phyloP scores from a whole-genome alignment of 2,888 invertebrate genomes.

The Caenorhabditis macrosperma region DNA sequence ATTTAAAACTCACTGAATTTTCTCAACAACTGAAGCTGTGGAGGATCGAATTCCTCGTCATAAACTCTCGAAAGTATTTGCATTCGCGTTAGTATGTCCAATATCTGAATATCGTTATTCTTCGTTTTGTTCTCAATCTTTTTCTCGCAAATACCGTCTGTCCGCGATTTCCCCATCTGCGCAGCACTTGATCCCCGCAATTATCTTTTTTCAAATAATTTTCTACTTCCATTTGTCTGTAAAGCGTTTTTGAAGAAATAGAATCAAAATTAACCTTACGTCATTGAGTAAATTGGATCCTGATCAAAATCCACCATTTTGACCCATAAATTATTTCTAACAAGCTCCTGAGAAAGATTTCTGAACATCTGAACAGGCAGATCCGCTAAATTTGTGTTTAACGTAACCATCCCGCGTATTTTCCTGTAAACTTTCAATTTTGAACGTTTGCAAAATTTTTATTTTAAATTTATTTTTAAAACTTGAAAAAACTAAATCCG shows the following conservation, averaged over 20 bases:
- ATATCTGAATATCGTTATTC: conserved; percentile 28
- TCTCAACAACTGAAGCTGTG: conserved; percentile 75
- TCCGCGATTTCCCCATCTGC: conserved; percentile 80
- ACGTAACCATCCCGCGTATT: conserved; percentile 11
- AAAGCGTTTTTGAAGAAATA: conserved; percentile 1
- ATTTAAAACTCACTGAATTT: conserved; percentile 75
- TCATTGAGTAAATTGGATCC: conserved; percentile 68
- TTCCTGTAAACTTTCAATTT: neutral
- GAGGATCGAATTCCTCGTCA: conserved; percentile 69
- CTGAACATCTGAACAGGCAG: conserved; percentile 67
- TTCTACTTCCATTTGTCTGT: conserved; percentile 55
- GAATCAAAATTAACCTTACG: conserved; percentile 49
- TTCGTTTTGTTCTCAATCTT: neutral
- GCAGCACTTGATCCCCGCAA: conserved; percentile 77
- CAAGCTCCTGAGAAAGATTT: conserved; percentile 66
- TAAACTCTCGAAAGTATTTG: conserved; percentile 66
- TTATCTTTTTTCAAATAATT: conserved; percentile 63
- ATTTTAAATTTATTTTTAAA: neutral
- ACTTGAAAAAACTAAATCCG: neutral
- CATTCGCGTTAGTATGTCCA: conserved; percentile 57
- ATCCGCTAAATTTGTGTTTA: conserved; percentile 73
- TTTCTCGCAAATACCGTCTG: conserved; percentile 74
- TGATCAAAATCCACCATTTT: conserved; percentile 70
- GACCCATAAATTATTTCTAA: conserved; percentile 70
- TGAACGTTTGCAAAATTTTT: neutral